Conservation (phyloP, 2,113 vertebrate genomes). For the Odontesthes bonariensis region DNA sequence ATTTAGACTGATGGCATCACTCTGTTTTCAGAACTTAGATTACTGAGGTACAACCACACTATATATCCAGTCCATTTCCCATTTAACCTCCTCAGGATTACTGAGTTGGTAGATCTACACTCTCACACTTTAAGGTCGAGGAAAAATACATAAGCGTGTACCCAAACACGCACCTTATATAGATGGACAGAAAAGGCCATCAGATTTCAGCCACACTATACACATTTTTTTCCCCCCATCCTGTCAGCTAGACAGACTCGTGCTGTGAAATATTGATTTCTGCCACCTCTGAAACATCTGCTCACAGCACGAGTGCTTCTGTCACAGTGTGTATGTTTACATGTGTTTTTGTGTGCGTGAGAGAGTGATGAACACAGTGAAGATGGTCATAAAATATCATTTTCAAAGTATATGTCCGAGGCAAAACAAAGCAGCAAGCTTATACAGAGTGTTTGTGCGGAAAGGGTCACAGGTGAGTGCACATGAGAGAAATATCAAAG, state of each 20-base stretch:
- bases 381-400: slow-evolving; percentile 27
- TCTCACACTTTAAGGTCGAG: neutral
- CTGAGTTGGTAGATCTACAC: neutral
- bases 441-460: neutral
- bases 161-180: neutral
- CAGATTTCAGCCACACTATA: neutral
- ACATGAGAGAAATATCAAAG: neutral
- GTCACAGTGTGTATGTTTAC: slow-evolving; percentile 22
- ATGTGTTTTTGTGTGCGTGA: slow-evolving; percentile 18
- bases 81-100: neutral
- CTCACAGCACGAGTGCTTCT: slow-evolving; percentile 32
- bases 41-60: too few species aligned
- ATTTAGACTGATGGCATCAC: slow-evolving; percentile 9
- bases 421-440: slow-evolving; percentile 10
- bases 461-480: too few species aligned
- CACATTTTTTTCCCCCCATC: slow-evolving; percentile 2
- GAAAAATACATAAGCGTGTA: neutral
- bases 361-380: slow-evolving; percentile 3
- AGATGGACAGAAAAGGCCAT: slow-evolving; percentile 5
- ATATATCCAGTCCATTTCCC: neutral
- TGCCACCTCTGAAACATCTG: slow-evolving; percentile 47
- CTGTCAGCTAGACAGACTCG: slow-evolving; percentile 10
- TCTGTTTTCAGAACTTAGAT: neutral
- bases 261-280: slow-evolving; percentile 52
- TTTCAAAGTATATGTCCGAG: slow-evolving; percentile 17